Evolutionary conservation across 1,140 invertebrate genomes (phyloP).

Genomic region (Drosophila ercepeae): DNA sequence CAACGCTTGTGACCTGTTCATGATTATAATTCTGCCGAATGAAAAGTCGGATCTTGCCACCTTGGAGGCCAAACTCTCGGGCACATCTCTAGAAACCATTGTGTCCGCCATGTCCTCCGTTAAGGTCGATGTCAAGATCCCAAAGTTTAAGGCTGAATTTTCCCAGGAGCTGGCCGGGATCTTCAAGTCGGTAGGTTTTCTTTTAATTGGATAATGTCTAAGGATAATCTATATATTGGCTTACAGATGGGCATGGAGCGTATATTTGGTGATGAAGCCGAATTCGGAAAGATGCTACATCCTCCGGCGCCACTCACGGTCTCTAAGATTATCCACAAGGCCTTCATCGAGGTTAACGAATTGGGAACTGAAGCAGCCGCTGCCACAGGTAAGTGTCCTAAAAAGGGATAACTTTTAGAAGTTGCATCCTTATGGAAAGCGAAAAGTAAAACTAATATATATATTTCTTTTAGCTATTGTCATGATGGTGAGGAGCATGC

Average conservation of each 20-base stretch:
- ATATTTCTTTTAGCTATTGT: neutral
- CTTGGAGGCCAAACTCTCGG: conserved; percentile 84
- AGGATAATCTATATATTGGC: neutral
- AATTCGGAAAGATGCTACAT: conserved; percentile 86
- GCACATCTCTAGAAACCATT: conserved; percentile 74
- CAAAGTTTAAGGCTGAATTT: conserved; percentile 89
- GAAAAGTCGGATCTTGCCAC: conserved; percentile 83
- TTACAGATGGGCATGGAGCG: conserved; percentile 85
- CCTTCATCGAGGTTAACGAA: conserved; percentile 87
- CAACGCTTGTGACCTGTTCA: conserved; percentile 84
- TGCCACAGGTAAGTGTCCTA: conserved; percentile 71
- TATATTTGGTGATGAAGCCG: conserved; percentile 86
- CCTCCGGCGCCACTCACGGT: conserved; percentile 81
- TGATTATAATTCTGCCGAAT: conserved; percentile 87
- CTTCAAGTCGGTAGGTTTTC: conserved; percentile 48
- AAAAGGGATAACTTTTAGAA: no score
- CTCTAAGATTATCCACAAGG: conserved; percentile 86
- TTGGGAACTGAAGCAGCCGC: conserved; percentile 86
- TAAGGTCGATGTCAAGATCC: conserved; percentile 85
- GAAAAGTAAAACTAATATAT: no score
- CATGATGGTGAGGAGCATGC: neutral
- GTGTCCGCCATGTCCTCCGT: conserved; percentile 21
- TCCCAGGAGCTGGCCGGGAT: conserved; percentile 86
- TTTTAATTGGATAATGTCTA: neutral
- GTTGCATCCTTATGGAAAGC: no score